Conservation (phyloP, 2,888 invertebrate species). For the Cremastinae sp. region DNA sequence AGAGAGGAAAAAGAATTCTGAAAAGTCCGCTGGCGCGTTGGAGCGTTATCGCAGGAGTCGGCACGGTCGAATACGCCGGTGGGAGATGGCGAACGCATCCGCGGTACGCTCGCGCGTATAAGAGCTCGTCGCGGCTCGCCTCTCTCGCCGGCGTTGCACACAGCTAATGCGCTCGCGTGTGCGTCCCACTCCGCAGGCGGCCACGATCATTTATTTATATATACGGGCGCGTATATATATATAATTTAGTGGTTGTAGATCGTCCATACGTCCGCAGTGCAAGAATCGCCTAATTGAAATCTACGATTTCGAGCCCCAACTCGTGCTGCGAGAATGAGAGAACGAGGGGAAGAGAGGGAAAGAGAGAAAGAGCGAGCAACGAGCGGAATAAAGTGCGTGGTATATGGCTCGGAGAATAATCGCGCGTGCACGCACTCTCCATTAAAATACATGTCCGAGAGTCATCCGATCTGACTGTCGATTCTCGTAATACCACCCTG, state of each 20-base stretch:
- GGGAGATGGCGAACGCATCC: constrained; percentile 45
- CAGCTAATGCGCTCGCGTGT: constrained; percentile 61
- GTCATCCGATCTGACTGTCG: constrained; percentile 18
- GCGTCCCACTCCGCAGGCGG: constrained; percentile 60
- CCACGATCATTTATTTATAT: constrained; percentile 49
- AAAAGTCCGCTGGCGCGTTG: constrained; percentile 55
- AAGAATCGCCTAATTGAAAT: constrained; percentile 75
- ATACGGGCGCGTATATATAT: constrained; percentile 6
- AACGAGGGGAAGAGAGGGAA: constrained; percentile 1
- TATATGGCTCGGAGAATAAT: constrained; percentile 35
- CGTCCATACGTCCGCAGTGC: constrained; percentile 55
- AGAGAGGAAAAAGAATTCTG: constrained; percentile 42
- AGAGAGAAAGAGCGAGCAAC: neutral
- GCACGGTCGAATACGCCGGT: constrained; percentile 48
- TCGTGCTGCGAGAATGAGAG: constrained; percentile 43
- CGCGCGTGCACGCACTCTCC: constrained; percentile 50
- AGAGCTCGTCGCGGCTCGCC: constrained; percentile 22
- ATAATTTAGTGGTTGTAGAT: constrained; percentile 38
- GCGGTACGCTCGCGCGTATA: constrained; percentile 32
- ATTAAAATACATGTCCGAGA: constrained; percentile 45
- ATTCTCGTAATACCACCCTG: constrained; percentile 33
- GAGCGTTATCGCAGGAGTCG: constrained; percentile 59
- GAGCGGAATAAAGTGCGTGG: constrained; percentile 55
- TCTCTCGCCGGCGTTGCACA: constrained; percentile 65
- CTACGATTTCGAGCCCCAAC: constrained; percentile 74